These are phyloP conservation scores for Heliothis peltigera DNA, from an alignment of 2,888 invertebrate species.

Conservation along the genomic window DNA sequence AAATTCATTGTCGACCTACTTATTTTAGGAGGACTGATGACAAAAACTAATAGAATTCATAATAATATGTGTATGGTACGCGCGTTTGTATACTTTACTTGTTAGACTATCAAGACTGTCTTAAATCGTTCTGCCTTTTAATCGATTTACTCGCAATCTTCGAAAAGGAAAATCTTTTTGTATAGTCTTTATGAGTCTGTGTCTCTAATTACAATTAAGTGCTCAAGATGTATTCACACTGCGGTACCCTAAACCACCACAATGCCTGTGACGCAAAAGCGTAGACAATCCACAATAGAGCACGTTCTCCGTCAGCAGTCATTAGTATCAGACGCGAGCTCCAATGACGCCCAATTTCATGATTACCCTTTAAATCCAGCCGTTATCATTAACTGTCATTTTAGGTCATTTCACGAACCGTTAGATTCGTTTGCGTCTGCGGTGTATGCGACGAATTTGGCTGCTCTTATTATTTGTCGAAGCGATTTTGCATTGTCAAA, in stretches of 20 bases:
- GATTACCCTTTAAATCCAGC: constrained; percentile 71
- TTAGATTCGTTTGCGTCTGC: constrained; percentile 70
- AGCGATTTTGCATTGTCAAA: neutral
- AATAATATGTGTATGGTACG: no score
- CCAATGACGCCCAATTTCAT: constrained; percentile 75
- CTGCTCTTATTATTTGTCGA: constrained; percentile 52
- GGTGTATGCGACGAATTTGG: constrained; percentile 59
- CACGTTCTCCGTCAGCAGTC: constrained; percentile 63
- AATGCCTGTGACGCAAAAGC: constrained; percentile 59
- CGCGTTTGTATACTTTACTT: no score
- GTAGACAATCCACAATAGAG: constrained; percentile 69
- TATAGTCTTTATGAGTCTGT: no score
- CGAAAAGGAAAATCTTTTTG: no score
- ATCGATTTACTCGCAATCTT: no score
- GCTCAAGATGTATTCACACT: neutral
- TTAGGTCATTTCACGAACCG: constrained; percentile 82
- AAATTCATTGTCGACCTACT: neutral
- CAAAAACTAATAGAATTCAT: neutral
- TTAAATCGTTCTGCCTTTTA: no score
- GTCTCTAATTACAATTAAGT: no score
- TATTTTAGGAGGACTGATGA: neutral
- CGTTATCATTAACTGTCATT: constrained; percentile 81
- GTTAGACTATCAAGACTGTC: no score
- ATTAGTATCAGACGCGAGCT: constrained; percentile 69
- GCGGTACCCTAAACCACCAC: constrained; percentile 37